Evolutionary conservation across 2,888 invertebrate species (phyloP), one percentile per base, ranked within the genome.

Genomic region (Platycheirus rosarum): DNA sequence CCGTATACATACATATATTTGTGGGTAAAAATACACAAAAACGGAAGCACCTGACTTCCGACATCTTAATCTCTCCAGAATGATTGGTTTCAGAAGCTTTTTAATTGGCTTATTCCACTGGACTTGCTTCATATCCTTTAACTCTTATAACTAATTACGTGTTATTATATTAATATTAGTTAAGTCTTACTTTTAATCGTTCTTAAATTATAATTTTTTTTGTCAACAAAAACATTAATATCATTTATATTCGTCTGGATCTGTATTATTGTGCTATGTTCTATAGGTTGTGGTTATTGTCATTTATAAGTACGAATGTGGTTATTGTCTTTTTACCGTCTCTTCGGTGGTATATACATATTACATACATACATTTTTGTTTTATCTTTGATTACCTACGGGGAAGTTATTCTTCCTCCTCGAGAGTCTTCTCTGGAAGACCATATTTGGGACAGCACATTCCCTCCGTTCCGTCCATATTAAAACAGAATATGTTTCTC

Each of bases 381-480:
- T 55, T n/a, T n/a, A 51, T 20, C 11, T 14, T 11, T 9, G 23
- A 11, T 5, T 40, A 35, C 3, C 3, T 46, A n/a, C 44, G 13
- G 8, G 20, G 7, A 48, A 49, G 14, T 85, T 89, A 90, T 78
- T 91, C 91, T 78, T 91, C 91, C 85, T 90, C 90, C 66, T 90
- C 89, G 11, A 89, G 86, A n/a, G 89, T 86, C 80, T 89, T 90
- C 84, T 91, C 91, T 14, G 90, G 88, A 51, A 89, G 78, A 5
- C 89, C 89, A 80, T 91, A 91, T 48, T 93, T 94, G 2, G 94
- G 94, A 91, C 95, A 97, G 89, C 97, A 97, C 85, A 96, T 92
- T 0, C 95, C 94, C 90, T 97, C 97, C 23, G 94, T 92, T 9
- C 97, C 97, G 86, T 97, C 97, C 68, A 94, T 93, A 85, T 94